Evolutionary conservation across 2,797 vertebrate genomes (phyloP).

Genomic region (Pseudopleuronectes americanus): DNA sequence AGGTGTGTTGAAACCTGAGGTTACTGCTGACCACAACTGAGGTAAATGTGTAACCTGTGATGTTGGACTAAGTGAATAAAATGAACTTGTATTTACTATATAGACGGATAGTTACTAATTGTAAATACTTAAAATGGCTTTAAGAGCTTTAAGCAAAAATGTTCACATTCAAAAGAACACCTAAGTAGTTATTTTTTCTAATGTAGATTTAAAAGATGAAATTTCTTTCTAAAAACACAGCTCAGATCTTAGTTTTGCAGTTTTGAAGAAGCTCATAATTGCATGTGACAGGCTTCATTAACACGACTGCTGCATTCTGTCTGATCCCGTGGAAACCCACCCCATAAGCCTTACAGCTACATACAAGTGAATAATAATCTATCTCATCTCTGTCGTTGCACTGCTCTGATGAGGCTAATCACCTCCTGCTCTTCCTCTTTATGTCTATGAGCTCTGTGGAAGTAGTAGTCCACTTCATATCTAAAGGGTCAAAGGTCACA

Average conservation of each 20-base stretch:
- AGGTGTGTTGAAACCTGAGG: no score
- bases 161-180: no score
- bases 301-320: slow-evolving; percentile 41
- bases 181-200: neutral
- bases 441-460: no score
- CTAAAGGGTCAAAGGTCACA: slow-evolving; percentile 24
- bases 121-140: no score
- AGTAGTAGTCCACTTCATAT: neutral
- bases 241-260: slow-evolving; percentile 24
- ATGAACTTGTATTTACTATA: no score
- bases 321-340: slow-evolving; percentile 18
- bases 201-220: neutral
- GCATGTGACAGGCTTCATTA: slow-evolving; percentile 49
- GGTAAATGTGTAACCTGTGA: neutral
- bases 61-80: neutral
- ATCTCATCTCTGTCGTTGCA: neutral
- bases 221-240: neutral
- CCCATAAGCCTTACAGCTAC: slow-evolving; percentile 35
- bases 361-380: slow-evolving; percentile 38
- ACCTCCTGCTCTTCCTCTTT: slow-evolving; percentile 10
- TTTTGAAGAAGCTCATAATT: slow-evolving; percentile 57
- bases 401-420: slow-evolving; percentile 40
- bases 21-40: no score
- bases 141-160: no score
- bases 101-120: no score